A percentile compares a stretch with the other conserved stretches of the same genome.
phyloP scores from a whole-genome alignment of 2,797 vertebrate species.

The Oreonectes daqikongensis region DNA sequence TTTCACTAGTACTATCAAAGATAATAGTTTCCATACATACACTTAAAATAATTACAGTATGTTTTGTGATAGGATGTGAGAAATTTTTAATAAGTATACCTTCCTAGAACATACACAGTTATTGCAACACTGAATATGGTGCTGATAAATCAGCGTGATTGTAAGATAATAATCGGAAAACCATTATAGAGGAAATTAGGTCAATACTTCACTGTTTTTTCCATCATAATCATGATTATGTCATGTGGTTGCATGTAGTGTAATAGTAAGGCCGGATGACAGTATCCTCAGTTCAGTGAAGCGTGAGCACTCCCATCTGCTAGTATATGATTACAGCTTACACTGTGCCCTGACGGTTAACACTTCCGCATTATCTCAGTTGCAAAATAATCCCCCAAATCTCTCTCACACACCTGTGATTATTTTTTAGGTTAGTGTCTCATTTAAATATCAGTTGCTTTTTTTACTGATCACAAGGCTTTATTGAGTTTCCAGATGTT shows the following conservation, averaged over 20 bases:
- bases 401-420: slow-evolving; percentile 28
- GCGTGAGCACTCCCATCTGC: slow-evolving; percentile 55
- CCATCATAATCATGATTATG: slow-evolving; percentile 35
- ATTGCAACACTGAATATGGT: neutral
- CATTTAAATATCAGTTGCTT: neutral
- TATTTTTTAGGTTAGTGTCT: slow-evolving; percentile 9
- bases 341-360: slow-evolving; percentile 44
- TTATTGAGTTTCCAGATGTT: neutral
- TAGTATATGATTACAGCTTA: slow-evolving; percentile 66
- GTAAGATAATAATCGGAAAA: slow-evolving; percentile 26
- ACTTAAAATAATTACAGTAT: neutral
- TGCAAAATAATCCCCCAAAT: neutral
- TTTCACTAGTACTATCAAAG: neutral
- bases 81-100: neutral
- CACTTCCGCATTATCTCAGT: slow-evolving; percentile 60
- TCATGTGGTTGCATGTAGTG: slow-evolving; percentile 29
- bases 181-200: slow-evolving; percentile 35
- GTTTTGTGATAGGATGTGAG: neutral
- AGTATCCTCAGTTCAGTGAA: slow-evolving; percentile 55
- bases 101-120: neutral
- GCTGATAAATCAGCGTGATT: slow-evolving; percentile 25
- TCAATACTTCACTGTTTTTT: slow-evolving; percentile 14
- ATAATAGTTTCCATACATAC: neutral
- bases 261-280: slow-evolving; percentile 44
- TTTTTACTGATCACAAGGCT: neutral